phyloP scores from a whole-genome alignment of 2,888 invertebrate species.

The Diarsia rubi region DNA sequence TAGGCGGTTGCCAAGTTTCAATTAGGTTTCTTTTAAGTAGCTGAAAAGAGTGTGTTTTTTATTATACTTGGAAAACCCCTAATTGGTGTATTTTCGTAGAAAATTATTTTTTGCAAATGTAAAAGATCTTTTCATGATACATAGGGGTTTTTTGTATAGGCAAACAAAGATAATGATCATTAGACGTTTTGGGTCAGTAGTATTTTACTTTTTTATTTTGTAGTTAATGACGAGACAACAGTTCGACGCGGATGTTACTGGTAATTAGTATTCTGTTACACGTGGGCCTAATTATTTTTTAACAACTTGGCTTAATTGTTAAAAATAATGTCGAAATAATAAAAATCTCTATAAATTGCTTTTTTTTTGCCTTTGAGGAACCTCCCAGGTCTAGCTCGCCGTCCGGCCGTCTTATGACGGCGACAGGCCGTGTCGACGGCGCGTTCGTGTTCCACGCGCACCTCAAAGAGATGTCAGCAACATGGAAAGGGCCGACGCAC shows the following conservation, averaged over 20 bases:
- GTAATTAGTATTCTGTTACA: neutral
- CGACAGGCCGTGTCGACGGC: too few species aligned
- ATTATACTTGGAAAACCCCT: neutral
- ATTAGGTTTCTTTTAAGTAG: slow-evolving; percentile 44
- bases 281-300: neutral
- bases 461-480: too few species aligned
- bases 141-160: neutral
- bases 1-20: slow-evolving; percentile 50
- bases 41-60: slow-evolving; percentile 7
- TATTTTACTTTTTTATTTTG: neutral
- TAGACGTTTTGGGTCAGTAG: neutral
- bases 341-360: neutral
- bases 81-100: slow-evolving; percentile 26
- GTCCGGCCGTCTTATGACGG: too few species aligned
- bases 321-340: slow-evolving; percentile 1
- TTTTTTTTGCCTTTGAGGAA: too few species aligned
- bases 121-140: neutral
- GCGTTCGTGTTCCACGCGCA: too few species aligned
- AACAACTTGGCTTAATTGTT: neutral
- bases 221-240: neutral
- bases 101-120: neutral
- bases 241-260: neutral
- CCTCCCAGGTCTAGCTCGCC: too few species aligned
- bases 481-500: too few species aligned
- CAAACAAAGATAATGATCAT: neutral